A percentile compares a stretch with the other conserved stretches of the same genome.
phyloP scores from a whole-genome alignment of 1,140 invertebrate genomes.

The Pseudomyrmex concolor region DNA sequence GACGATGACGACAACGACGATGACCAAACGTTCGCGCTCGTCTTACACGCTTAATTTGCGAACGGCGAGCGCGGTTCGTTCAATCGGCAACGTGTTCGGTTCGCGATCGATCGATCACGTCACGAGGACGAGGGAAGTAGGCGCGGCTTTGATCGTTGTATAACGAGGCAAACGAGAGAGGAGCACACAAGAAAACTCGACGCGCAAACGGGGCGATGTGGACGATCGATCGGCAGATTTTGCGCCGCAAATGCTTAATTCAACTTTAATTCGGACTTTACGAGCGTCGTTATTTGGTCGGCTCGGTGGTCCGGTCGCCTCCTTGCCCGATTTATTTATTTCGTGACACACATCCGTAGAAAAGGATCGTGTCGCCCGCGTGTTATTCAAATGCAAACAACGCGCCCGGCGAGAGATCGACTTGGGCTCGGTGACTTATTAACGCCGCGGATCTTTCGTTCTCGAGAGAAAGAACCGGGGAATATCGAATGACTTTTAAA shows the following conservation, averaged over 20 bases:
- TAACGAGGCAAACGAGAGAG: slow-evolving; percentile 28
- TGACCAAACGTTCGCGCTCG: slow-evolving; percentile 24
- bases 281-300: slow-evolving; percentile 72
- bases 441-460: slow-evolving; percentile 44
- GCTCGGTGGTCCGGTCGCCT: slow-evolving; percentile 78
- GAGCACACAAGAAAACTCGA: slow-evolving; percentile 29
- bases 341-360: slow-evolving; percentile 76
- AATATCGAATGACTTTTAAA: slow-evolving; percentile 38
- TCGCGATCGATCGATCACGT: slow-evolving; percentile 50
- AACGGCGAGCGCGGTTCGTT: slow-evolving; percentile 42
- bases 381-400: slow-evolving; percentile 83
- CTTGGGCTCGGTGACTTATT: slow-evolving; percentile 73
- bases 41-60: slow-evolving; percentile 54
- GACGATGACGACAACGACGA: not conserved
- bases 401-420: slow-evolving; percentile 56
- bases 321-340: slow-evolving; percentile 76
- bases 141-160: slow-evolving; percentile 6
- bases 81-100: slow-evolving; percentile 32
- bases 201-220: slow-evolving; percentile 27
- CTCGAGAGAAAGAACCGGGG: slow-evolving; percentile 2
- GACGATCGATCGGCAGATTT: slow-evolving; percentile 63
- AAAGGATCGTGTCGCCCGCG: slow-evolving; percentile 79
- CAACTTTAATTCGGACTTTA: slow-evolving; percentile 78
- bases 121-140: slow-evolving; percentile 4
- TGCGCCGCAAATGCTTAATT: slow-evolving; percentile 52